Conservation (phyloP, 2,888 invertebrate genomes). For the Andricus quercusramuli region DNA sequence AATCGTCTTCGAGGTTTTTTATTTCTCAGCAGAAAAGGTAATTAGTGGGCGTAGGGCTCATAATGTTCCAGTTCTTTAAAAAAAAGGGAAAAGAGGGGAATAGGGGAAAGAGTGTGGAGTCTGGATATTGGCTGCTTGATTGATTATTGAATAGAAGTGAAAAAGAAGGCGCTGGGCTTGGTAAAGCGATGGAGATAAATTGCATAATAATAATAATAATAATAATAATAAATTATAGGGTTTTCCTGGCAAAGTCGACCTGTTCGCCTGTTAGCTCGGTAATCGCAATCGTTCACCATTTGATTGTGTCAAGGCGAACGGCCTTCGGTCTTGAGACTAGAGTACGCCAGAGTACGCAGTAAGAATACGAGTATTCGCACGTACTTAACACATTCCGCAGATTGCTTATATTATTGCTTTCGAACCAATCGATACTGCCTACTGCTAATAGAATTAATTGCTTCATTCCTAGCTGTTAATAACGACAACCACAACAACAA, state of each 20-base stretch:
- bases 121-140: neutral
- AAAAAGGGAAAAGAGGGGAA: too few species aligned
- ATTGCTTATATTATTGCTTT: conserved; percentile 13
- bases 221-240: neutral
- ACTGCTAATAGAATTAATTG: conserved; percentile 40
- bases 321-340: conserved; percentile 36
- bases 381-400: conserved; percentile 36
- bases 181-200: conserved; percentile 19
- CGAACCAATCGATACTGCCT: conserved; percentile 36
- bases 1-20: too few species aligned
- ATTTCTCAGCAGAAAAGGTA: too few species aligned
- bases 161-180: neutral
- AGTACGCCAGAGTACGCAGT: conserved; percentile 27
- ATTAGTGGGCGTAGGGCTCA: too few species aligned
- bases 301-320: conserved; percentile 34
- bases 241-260: conserved; percentile 37
- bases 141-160: neutral
- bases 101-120: too few species aligned
- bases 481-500: conserved; percentile 16
- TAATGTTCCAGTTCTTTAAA: too few species aligned
- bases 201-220: too few species aligned
- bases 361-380: conserved; percentile 42
- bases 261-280: conserved; percentile 33
- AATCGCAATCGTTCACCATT: conserved; percentile 40
- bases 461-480: conserved; percentile 32